A percentile compares a stretch with the other conserved stretches of the same genome.
These are phyloP conservation scores for Dynastes grantii DNA, from an alignment of 2,888 invertebrate species.

Conservation along the genomic window DNA sequence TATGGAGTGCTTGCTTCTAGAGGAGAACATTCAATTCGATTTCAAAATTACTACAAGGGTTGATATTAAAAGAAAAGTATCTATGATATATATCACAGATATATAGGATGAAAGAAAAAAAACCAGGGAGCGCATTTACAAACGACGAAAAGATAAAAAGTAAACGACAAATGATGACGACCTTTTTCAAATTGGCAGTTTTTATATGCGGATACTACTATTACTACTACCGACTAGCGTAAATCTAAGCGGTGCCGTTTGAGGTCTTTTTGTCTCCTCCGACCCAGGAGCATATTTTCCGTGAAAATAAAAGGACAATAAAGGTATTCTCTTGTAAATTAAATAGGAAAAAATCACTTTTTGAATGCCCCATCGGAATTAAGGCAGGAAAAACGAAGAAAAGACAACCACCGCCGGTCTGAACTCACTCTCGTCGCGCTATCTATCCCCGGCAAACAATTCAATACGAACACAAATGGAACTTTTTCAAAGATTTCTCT, in stretches of 20 bases:
- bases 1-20: neutral
- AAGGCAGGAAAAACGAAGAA: slow-evolving; percentile 7
- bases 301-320: slow-evolving; percentile 40
- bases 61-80: slow-evolving; percentile 33
- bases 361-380: slow-evolving; percentile 27
- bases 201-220: slow-evolving; percentile 49
- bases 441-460: slow-evolving; percentile 11
- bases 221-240: slow-evolving; percentile 29
- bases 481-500: slow-evolving; percentile 9
- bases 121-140: slow-evolving; percentile 44
- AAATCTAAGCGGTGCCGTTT: slow-evolving; percentile 45
- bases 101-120: slow-evolving; percentile 28
- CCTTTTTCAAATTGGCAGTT: slow-evolving; percentile 54
- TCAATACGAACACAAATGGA: slow-evolving; percentile 12
- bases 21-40: slow-evolving; percentile 1
- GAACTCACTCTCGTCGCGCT: neutral
- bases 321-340: slow-evolving; percentile 44
- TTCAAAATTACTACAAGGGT: slow-evolving; percentile 23
- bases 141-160: slow-evolving; percentile 51
- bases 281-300: slow-evolving; percentile 20
- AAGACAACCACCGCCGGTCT: neutral
- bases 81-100: neutral
- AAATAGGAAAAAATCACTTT: slow-evolving; percentile 43
- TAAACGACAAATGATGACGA: slow-evolving; percentile 56
- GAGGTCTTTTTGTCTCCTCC: slow-evolving; percentile 43